Percentiles rank a stretch among this genome's conserved stretches.
Conservation (phyloP, 2,113 vertebrate species). For the Colaptes auratus region DNA sequence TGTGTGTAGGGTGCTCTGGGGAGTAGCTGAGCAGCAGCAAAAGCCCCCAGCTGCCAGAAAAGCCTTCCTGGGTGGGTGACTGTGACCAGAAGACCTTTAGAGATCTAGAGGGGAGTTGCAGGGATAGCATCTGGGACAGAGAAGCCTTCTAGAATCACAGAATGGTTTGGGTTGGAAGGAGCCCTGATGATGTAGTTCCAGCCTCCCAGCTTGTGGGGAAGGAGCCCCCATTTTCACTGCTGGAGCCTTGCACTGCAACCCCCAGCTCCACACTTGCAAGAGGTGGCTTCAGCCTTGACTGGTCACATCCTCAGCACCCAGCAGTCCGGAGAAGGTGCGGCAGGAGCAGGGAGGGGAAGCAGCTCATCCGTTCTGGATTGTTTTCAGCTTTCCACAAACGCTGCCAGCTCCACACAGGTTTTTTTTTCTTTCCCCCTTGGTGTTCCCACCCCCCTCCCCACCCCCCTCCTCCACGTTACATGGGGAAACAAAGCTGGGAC, state of each 20-base stretch:
- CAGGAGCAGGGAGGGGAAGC: not conserved
- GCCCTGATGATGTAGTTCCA: not conserved
- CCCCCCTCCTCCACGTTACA: not conserved
- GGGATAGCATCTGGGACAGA: not conserved
- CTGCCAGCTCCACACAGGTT: not conserved
- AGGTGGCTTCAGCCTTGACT: accelerated
- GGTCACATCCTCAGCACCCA: accelerated
- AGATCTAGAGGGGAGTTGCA: not conserved
- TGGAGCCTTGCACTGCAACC: not conserved
- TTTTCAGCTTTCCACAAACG: not conserved
- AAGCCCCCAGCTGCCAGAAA: not conserved
- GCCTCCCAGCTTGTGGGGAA: not conserved
- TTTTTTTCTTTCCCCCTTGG: not conserved
- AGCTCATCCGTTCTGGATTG: not conserved
- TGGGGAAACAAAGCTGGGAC: not conserved
- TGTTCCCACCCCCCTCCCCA: too few relatives aligned
- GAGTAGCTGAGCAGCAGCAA: accelerated
- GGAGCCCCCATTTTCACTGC: not conserved
- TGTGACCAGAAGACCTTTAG: accelerated
- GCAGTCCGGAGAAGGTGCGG: not conserved
- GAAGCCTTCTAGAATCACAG: not conserved
- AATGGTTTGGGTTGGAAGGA: not conserved
- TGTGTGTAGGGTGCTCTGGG: accelerated
- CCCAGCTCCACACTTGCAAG: accelerated
- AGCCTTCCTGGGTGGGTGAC: not conserved